phyloP scores from a whole-genome alignment of 2,113 vertebrate genomes.

The Miniopterus natalensis region DNA sequence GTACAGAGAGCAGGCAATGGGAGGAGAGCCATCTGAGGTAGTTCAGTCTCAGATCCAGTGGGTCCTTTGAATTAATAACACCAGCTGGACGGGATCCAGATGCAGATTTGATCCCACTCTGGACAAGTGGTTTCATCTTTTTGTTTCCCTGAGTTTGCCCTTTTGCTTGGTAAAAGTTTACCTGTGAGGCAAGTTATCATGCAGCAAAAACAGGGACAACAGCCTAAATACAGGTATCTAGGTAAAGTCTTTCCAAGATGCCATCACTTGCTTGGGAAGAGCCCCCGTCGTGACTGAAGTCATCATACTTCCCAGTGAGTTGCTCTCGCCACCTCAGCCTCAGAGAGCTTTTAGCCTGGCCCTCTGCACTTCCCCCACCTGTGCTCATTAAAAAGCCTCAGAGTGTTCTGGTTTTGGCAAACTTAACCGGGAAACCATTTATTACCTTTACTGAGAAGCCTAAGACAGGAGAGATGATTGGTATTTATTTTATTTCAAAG shows the following conservation, averaged over 20 bases:
- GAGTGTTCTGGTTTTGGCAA: not conserved
- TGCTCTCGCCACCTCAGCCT: rapidly evolving
- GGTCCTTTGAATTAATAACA: not conserved
- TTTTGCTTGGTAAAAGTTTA: not conserved
- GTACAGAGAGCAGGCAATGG: not conserved
- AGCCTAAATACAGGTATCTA: too few relatives aligned
- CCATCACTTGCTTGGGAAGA: not conserved
- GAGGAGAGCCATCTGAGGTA: not conserved
- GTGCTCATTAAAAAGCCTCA: not conserved
- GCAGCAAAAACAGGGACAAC: not conserved
- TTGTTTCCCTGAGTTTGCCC: not conserved
- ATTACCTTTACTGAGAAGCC: not conserved
- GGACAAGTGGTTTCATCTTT: not conserved
- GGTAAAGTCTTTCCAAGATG: not conserved
- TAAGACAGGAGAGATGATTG: not conserved
- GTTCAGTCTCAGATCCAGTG: not conserved
- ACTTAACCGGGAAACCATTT: not conserved
- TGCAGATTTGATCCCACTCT: not conserved
- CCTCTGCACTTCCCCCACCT: not conserved
- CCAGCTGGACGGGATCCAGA: not conserved
- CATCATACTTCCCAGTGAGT: not conserved
- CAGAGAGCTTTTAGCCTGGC: too few relatives aligned
- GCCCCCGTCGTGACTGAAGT: rapidly evolving
- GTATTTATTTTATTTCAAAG: not conserved
- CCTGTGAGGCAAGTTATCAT: not conserved